phyloP scores from a whole-genome alignment of 2,888 invertebrate genomes.

The Pyrocoelia pectoralis region DNA sequence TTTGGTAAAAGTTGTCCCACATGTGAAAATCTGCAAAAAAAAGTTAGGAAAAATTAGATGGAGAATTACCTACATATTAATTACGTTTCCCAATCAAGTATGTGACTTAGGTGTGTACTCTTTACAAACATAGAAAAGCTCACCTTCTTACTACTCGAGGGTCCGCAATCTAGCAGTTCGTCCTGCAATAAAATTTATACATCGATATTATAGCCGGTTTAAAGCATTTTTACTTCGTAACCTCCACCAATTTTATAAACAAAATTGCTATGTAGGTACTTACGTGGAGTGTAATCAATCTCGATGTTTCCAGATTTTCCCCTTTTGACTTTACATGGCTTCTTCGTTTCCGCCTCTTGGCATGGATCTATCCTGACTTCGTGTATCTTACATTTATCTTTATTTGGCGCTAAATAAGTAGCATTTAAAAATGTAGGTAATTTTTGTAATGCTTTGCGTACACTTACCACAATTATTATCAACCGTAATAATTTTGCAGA shows the following conservation, averaged over 20 bases:
- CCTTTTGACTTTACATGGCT: conserved; percentile 65
- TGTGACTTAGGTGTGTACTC: not conserved
- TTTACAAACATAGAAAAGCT: not conserved
- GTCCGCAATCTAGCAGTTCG: conserved; percentile 13
- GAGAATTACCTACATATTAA: too few species aligned
- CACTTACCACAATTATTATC: conserved; percentile 22
- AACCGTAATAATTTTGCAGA: conserved; percentile 23
- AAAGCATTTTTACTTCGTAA: not conserved
- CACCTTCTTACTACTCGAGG: conserved; percentile 5
- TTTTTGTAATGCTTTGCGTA: too few species aligned
- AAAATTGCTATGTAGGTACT: conserved; percentile 46
- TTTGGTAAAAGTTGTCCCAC: conserved; percentile 59
- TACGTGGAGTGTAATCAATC: conserved; percentile 72
- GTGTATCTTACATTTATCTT: conserved; percentile 62
- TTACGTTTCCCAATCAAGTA: too few species aligned
- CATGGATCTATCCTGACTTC: conserved; percentile 72
- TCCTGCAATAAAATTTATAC: conserved; percentile 15
- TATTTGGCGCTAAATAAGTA: conserved; percentile 29
- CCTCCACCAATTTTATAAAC: not conserved
- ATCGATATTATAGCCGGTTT: conserved; percentile 3
- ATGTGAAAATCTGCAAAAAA: conserved; percentile 61
- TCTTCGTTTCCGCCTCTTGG: conserved; percentile 60
- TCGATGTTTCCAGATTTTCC: conserved; percentile 63
- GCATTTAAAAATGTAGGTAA: too few species aligned
- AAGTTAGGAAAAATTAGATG: not conserved